Evolutionary conservation across 2,113 vertebrate genomes (phyloP).

Genomic region (Notarius quadriscutis): DNA sequence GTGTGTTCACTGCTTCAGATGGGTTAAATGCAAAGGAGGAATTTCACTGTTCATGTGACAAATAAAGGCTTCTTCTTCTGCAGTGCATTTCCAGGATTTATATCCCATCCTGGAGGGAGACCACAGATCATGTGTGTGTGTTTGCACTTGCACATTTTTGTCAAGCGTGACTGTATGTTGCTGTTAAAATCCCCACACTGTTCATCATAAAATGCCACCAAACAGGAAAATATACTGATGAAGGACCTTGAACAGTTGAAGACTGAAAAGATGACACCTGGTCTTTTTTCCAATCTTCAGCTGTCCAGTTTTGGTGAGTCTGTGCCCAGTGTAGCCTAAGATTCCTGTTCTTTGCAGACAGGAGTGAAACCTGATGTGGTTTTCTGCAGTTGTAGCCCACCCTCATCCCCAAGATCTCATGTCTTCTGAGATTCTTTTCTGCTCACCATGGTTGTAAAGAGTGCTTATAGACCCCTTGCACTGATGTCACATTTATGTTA

Average conservation of each 20-base stretch:
- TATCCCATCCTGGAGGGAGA: neutral
- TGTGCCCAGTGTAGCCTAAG: neutral
- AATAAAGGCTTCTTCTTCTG: too few species aligned
- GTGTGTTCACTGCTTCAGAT: too few species aligned
- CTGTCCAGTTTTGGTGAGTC: too few species aligned
- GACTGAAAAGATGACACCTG: neutral
- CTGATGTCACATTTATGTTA: too few species aligned
- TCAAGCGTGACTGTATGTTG: neutral
- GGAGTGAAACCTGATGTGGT: too few species aligned
- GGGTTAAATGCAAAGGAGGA: too few species aligned
- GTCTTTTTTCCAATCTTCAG: too few species aligned
- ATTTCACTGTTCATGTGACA: too few species aligned
- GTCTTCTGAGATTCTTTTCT: neutral
- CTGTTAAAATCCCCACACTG: neutral
- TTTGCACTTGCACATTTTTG: neutral
- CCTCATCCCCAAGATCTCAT: neutral
- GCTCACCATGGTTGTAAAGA: neutral
- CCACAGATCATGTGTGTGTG: neutral
- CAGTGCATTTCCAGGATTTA: neutral
- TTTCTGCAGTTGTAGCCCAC: neutral
- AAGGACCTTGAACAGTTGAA: neutral
- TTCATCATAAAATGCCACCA: neutral
- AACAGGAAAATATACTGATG: neutral
- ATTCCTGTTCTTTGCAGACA: neutral
- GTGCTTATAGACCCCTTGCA: too few species aligned